Evolutionary conservation across 2,888 invertebrate species (phyloP).

Genomic region (Andrena flavipes): DNA sequence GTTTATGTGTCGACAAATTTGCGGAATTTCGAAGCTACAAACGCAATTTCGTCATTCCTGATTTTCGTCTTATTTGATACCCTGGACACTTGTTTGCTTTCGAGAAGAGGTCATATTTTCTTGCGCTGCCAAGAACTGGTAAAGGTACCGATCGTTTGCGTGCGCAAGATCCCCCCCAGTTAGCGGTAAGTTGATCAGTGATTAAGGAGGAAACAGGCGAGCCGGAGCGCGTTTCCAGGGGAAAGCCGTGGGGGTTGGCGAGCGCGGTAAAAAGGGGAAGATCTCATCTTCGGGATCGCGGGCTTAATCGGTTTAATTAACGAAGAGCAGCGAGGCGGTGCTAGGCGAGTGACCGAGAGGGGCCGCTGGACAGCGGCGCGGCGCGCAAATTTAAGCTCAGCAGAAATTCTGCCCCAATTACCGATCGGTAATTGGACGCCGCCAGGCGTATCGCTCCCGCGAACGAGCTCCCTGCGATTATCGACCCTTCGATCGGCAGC

Average conservation of each 20-base stretch:
- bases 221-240: constrained; percentile 12
- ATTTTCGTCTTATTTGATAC: no score
- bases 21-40: no score
- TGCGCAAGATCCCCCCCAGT: constrained; percentile 21
- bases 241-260: constrained; percentile 31
- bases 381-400: constrained; percentile 79
- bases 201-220: constrained; percentile 40
- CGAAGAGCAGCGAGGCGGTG: constrained; percentile 56
- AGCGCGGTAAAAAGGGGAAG: constrained; percentile 46
- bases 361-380: constrained; percentile 56
- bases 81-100: no score
- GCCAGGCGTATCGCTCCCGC: constrained; percentile 79
- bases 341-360: constrained; percentile 63
- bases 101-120: no score
- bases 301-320: constrained; percentile 76
- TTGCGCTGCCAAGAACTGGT: no score
- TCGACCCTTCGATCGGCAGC: constrained; percentile 76
- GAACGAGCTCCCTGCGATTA: constrained; percentile 76
- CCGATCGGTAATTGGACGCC: constrained; percentile 82
- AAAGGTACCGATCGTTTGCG: no score
- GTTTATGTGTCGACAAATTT: no score
- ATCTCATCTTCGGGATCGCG: constrained; percentile 50
- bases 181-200: constrained; percentile 36
- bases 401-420: constrained; percentile 82
- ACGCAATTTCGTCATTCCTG: no score